Percentiles rank a stretch among this genome's conserved stretches.
Conservation (phyloP, 2,797 vertebrate species). For the Cossypha heuglini region DNA sequence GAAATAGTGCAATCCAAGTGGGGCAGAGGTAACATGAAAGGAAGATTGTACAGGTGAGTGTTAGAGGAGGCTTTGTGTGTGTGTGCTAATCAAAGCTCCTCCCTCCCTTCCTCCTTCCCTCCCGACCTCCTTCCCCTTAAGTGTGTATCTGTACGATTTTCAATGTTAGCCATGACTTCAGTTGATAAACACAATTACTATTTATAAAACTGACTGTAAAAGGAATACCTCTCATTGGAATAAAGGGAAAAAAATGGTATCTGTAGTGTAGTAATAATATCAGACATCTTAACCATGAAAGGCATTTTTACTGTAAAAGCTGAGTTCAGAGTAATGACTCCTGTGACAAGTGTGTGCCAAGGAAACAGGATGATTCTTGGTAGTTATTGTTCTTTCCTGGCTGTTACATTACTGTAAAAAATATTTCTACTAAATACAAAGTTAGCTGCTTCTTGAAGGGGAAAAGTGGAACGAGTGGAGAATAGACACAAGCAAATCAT, state of each 20-base stretch:
- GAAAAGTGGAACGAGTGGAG: neutral
- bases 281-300: neutral
- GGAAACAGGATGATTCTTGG: neutral
- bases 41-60: neutral
- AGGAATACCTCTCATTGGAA: neutral
- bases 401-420: neutral
- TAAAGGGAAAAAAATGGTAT: neutral
- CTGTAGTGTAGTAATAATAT: neutral
- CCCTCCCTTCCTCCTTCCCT: neutral
- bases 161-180: neutral
- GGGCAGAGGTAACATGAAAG: neutral
- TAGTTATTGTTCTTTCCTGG: neutral
- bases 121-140: neutral
- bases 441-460: neutral
- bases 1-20: neutral
- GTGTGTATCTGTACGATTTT: neutral
- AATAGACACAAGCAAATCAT: neutral
- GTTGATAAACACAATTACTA: neutral
- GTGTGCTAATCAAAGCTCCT: neutral
- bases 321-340: neutral
- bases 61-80: neutral
- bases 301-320: neutral
- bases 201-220: neutral
- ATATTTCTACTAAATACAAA: neutral
- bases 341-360: neutral